Evolutionary conservation across 2,113 vertebrate species (phyloP), one percentile per base, ranked within the genome.

Genomic region (Pleuronectes platessa): DNA sequence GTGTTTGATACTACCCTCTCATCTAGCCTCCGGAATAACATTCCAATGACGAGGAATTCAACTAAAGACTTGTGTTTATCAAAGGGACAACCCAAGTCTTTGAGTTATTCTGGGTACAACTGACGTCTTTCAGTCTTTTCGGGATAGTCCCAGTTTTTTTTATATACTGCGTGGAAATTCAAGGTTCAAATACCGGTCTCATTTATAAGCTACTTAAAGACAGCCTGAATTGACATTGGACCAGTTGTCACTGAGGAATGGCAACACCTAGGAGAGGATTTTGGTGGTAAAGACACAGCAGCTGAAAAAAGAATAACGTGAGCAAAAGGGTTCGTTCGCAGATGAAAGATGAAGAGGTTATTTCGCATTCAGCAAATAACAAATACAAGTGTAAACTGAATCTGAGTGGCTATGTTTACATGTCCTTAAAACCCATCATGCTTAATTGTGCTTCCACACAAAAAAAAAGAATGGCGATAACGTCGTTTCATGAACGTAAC

Each of bases 71-170:
- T 55, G 31, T 69, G 79, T 82, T 88, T 87, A 81, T 89, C 78
- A 89, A 81, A 85, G 76, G 61, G 72, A 85, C 72, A 89, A 55
- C 76, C 71, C 13, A 24, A 45, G 51, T 80, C 68, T 89, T 76
- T 82, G 78, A 76, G 83, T 65, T 92, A 89, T 93, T 93, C 31
- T 85, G 68, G 74, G 83, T 26, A 90, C 83, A 92, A 82, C 65
- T 74, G 58, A 60, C 60, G 78, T 79, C 77, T 90, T 93, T 91
- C 64, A 86, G 54, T 70, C 64, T 78, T 81, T 83, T 26, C 8
- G 70, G 47, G 75, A 67, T 2, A 63, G 60, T 51, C 42, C 23
- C 64, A 49, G 27, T 86, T 45, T 56, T 66, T 63, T 27, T 62
- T 65, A 68, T 24, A 47, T 35, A 71, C 76, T 58, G 24, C 61